Evolutionary conservation across 1,140 invertebrate species (phyloP).

Genomic region (Chironomus tepperi): DNA sequence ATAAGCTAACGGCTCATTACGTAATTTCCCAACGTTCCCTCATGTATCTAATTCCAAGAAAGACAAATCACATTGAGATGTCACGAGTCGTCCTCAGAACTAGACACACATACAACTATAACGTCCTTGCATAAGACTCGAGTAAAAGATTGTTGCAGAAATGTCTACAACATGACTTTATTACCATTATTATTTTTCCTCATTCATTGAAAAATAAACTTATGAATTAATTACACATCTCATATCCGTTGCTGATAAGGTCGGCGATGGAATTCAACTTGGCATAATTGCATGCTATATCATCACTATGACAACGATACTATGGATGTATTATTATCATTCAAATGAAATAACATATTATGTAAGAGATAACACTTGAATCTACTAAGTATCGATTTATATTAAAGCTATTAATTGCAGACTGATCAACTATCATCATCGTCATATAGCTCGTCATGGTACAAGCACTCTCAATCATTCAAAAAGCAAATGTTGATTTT

Average conservation of each 20-base stretch:
- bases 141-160: too few species aligned
- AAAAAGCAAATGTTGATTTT: background rate
- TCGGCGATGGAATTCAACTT: background rate
- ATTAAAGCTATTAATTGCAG: slow-evolving; percentile 9
- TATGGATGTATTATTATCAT: slow-evolving; percentile 21
- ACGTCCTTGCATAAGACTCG: too few species aligned
- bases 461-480: background rate
- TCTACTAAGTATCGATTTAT: background rate
- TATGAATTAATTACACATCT: too few species aligned
- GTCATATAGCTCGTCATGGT: background rate
- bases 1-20: too few species aligned
- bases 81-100: too few species aligned
- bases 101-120: too few species aligned
- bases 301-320: slow-evolving; percentile 6
- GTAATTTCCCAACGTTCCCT: too few species aligned
- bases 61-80: too few species aligned
- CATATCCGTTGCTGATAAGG: background rate
- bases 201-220: too few species aligned
- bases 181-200: too few species aligned
- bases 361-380: background rate
- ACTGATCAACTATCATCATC: slow-evolving; percentile 10
- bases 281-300: slow-evolving; percentile 2
- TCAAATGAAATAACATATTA: background rate
- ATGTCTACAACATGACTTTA: too few species aligned
- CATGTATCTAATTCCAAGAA: too few species aligned